A percentile compares a stretch with the other conserved stretches of the same genome.
Conservation (phyloP, 2,888 invertebrate genomes). For the Xestoiulus laeticollis region DNA sequence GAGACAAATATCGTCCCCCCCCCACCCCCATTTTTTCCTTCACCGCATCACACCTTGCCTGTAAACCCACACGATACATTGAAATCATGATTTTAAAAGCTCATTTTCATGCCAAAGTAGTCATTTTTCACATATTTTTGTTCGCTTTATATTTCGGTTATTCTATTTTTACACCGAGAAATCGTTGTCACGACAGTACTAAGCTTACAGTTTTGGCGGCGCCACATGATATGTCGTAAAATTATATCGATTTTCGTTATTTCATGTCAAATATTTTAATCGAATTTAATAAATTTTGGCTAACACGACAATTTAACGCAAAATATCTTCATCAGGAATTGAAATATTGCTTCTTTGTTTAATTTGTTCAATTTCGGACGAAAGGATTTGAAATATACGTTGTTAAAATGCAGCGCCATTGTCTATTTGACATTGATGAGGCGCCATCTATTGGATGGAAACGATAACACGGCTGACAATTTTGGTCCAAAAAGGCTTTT, state of each 20-base stretch:
- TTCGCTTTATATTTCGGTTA: neutral
- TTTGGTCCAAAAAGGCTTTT: neutral
- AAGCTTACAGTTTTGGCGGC: neutral
- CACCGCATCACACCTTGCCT: slow-evolving; percentile 27
- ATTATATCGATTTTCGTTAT: neutral
- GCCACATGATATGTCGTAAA: neutral
- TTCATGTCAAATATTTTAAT: neutral
- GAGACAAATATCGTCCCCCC: neutral
- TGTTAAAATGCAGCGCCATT: neutral
- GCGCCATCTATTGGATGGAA: slow-evolving; percentile 3
- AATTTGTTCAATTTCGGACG: neutral
- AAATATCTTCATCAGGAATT: neutral
- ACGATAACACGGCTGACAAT: neutral
- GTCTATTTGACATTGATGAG: neutral
- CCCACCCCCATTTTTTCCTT: too few relatives aligned
- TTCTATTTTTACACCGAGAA: neutral
- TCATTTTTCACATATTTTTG: neutral
- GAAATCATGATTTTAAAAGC: slow-evolving; percentile 7
- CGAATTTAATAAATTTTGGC: neutral
- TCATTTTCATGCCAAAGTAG: neutral
- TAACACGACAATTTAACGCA: neutral
- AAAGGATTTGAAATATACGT: neutral
- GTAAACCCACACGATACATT: slow-evolving; percentile 27
- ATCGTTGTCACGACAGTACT: neutral
- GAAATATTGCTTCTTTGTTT: neutral